phyloP scores from a whole-genome alignment of 2,888 invertebrate species.

The Agriopis marginaria region DNA sequence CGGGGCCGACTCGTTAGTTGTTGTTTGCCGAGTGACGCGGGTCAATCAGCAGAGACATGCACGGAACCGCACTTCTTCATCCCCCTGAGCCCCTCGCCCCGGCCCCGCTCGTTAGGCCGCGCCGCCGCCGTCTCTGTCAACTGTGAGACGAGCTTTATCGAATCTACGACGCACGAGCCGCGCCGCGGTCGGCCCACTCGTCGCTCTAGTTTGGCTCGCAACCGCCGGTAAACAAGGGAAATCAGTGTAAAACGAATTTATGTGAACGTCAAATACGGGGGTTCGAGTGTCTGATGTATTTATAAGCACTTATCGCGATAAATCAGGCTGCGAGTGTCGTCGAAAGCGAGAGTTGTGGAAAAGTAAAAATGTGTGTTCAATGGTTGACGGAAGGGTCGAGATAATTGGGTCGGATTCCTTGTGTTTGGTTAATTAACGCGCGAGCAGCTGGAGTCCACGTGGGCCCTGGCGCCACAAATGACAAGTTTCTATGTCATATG shows the following conservation, averaged over 20 bases:
- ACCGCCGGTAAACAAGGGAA: constrained; percentile 84
- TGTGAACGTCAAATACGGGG: constrained; percentile 69
- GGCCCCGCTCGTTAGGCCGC: constrained; percentile 79
- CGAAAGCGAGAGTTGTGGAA: constrained; percentile 35
- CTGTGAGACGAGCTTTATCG: constrained; percentile 85
- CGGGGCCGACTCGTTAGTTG: constrained; percentile 85
- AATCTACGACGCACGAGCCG: constrained; percentile 85
- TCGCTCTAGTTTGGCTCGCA: constrained; percentile 78
- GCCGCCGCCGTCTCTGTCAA: constrained; percentile 80
- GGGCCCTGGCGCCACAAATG: constrained; percentile 46
- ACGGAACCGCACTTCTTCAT: constrained; percentile 86
- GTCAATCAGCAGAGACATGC: constrained; percentile 87
- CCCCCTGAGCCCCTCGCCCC: constrained; percentile 62
- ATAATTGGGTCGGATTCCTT: constrained; percentile 76
- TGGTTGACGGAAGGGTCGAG: constrained; percentile 34
- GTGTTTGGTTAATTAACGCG: constrained; percentile 78
- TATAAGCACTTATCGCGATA: constrained; percentile 42
- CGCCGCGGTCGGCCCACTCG: constrained; percentile 82
- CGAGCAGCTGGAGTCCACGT: constrained; percentile 77
- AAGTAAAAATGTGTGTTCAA: constrained; percentile 40
- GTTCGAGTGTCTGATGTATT: constrained; percentile 52
- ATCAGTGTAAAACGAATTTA: constrained; percentile 82
- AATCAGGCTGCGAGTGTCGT: constrained; percentile 39
- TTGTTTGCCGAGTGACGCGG: constrained; percentile 87
- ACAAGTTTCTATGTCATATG: not conserved